A percentile compares a stretch with the other conserved stretches of the same genome.
Conservation (phyloP, 2,888 invertebrate species). For the Cheilosia scutellata region DNA sequence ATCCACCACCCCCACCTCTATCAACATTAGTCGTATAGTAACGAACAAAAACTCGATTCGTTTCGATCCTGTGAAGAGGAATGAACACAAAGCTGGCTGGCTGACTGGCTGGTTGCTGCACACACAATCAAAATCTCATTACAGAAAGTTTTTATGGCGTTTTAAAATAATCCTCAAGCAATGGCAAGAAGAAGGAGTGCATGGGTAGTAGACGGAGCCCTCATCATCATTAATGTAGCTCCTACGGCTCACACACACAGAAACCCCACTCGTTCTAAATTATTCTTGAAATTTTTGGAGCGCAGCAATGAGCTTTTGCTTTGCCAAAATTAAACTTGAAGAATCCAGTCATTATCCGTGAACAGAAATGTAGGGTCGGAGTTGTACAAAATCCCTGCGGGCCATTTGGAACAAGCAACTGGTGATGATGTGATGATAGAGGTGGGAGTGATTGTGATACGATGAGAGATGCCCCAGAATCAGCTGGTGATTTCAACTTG, state of each 20-base stretch:
- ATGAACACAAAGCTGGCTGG: constrained; percentile 42
- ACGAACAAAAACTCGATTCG: constrained; percentile 64
- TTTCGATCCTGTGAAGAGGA: constrained; percentile 58
- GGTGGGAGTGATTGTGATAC: background rate
- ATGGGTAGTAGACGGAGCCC: constrained; percentile 15
- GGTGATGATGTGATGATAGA: constrained; percentile 40
- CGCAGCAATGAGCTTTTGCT: constrained; percentile 53
- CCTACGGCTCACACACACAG: background rate
- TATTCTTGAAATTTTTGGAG: constrained; percentile 55
- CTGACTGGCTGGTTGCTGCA: constrained; percentile 36
- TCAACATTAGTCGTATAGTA: constrained; percentile 42
- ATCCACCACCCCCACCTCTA: background rate
- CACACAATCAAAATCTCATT: constrained; percentile 75
- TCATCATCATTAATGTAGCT: constrained; percentile 64
- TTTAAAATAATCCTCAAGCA: constrained; percentile 70
- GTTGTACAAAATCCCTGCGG: constrained; percentile 36
- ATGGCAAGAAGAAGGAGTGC: constrained; percentile 7
- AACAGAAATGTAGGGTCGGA: constrained; percentile 18
- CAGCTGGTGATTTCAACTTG: constrained; percentile 41
- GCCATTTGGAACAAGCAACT: constrained; percentile 50
- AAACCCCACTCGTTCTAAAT: constrained; percentile 33
- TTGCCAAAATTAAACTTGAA: constrained; percentile 54
- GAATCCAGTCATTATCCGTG: constrained; percentile 68
- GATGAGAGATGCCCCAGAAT: constrained; percentile 22
- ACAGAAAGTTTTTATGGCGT: constrained; percentile 69